Conservation (phyloP, 1,140 invertebrate genomes). For the Macrostomum lignano region DNA sequence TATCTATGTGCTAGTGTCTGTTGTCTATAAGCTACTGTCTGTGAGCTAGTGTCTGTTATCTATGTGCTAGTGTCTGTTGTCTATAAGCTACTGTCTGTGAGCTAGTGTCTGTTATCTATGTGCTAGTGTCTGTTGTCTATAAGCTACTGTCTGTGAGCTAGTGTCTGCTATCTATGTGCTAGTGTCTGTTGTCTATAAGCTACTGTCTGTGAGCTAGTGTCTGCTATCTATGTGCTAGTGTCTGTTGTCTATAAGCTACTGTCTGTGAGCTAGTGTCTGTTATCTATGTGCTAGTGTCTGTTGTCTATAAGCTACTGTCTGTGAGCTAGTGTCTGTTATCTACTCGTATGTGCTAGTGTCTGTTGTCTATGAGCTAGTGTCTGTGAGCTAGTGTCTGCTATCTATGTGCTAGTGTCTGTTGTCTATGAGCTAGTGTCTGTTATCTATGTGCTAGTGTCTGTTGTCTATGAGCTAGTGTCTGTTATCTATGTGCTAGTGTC, state of each 20-base stretch:
- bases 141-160: background rate
- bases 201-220: conserved; percentile 6
- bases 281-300: conserved; percentile 5
- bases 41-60: conserved; percentile 5
- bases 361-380: background rate
- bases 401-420: too few species aligned
- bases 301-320: conserved; percentile 1
- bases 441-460: conserved; percentile 1
- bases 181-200: background rate
- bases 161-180: background rate
- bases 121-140: conserved; percentile 7
- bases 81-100: background rate
- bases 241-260: background rate
- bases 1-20: background rate
- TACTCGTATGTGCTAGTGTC: background rate
- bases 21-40: background rate
- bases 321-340: background rate
- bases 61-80: conserved; percentile 2
- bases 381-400: background rate
- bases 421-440: background rate
- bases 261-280: background rate
- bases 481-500: background rate
- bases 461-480: background rate
- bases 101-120: background rate
- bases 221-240: conserved; percentile 3